Conservation (phyloP, 2,797 vertebrate species). For the Spinibarbus caldwelli region DNA sequence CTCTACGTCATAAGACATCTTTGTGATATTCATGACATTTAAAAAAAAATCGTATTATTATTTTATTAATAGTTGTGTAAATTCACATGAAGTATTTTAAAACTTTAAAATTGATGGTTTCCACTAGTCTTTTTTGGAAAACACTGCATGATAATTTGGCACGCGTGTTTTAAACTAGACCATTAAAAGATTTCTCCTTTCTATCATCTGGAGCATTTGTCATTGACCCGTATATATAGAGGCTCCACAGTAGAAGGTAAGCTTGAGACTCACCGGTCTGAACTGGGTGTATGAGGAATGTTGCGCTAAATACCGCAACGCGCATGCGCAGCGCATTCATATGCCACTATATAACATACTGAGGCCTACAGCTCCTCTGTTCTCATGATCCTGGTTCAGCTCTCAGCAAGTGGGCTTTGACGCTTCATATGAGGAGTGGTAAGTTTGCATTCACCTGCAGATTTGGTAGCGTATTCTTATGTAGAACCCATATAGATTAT, state of each 20-base stretch:
- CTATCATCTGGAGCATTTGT: background rate
- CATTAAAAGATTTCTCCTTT: background rate
- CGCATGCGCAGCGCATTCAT: constrained; percentile 55
- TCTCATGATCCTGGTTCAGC: constrained; percentile 42
- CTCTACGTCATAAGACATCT: no score
- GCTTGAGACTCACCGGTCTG: constrained; percentile 4
- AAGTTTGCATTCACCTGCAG: constrained; percentile 43
- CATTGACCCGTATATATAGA: background rate
- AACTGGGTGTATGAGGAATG: constrained; percentile 39
- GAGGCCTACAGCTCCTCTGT: constrained; percentile 53
- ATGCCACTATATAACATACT: constrained; percentile 23
- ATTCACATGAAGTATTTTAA: background rate
- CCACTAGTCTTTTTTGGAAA: background rate
- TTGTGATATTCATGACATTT: background rate
- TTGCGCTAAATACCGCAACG: constrained; percentile 12
- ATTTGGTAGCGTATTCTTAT: background rate
- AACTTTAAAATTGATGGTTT: background rate
- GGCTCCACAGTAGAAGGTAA: background rate
- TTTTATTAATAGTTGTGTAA: background rate
- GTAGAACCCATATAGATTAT: background rate
- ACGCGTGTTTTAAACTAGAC: background rate
- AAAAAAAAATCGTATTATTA: background rate
- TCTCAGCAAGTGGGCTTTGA: constrained; percentile 15
- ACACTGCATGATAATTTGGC: background rate
- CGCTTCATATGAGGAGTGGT: constrained; percentile 43